A percentile compares a stretch with the other conserved stretches of the same genome.
These are phyloP conservation scores for Benitochromis conjunctus DNA, from an alignment of 2,113 vertebrate species.

Conservation along the genomic window DNA sequence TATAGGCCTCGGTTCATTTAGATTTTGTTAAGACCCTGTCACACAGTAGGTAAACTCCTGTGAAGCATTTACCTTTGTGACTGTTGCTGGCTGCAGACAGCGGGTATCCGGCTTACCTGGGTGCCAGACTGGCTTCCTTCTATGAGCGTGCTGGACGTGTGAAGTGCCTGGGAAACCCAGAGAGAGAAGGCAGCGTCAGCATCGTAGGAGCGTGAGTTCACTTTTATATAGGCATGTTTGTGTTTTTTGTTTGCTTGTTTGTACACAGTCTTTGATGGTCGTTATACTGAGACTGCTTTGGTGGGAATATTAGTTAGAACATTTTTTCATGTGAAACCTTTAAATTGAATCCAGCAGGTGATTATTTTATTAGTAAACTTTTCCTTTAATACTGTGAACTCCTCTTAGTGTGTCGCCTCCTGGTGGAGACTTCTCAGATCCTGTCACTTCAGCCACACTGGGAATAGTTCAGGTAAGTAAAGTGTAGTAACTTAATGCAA, in stretches of 20 bases:
- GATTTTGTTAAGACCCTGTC: background rate
- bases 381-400: background rate
- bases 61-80: background rate
- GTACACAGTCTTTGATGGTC: background rate
- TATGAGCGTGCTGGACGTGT: conserved; percentile 95
- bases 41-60: background rate
- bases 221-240: background rate
- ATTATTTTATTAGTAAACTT: background rate
- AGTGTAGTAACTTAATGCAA: background rate
- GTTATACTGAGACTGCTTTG: background rate
- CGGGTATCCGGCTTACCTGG: conserved; percentile 95
- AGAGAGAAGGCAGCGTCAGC: conserved; percentile 97
- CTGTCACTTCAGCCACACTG: conserved; percentile 94
- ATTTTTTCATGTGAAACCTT: background rate
- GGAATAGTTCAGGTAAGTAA: conserved; percentile 87
- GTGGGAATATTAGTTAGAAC: background rate
- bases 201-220: conserved; percentile 94
- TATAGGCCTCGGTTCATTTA: background rate
- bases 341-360: background rate
- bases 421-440: conserved; percentile 98
- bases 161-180: conserved; percentile 95
- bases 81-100: conserved; percentile 77
- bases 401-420: conserved; percentile 89
- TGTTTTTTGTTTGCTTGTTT: background rate
- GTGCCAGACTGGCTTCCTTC: conserved; percentile 93